Evolutionary conservation across 92 coral and sea anemone genomes (phyloP).

Genomic region (Epizoanthus illoricatus): DNA sequence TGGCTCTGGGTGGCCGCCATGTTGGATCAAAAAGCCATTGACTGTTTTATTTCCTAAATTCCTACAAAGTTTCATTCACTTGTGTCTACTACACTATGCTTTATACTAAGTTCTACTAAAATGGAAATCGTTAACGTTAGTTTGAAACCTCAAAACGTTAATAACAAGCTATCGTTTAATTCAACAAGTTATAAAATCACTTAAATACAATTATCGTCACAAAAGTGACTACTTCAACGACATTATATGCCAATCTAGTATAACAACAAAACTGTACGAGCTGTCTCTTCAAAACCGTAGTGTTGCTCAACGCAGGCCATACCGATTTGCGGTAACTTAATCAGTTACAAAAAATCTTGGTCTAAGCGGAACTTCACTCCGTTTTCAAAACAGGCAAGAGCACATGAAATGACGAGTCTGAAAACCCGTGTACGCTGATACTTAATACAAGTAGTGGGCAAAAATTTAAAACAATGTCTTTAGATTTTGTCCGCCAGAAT

Average conservation of each 20-base stretch:
- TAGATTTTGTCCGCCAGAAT: slow-evolving; percentile 1
- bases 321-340: background rate
- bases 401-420: slow-evolving; percentile 14
- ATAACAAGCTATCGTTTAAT: background rate
- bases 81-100: background rate
- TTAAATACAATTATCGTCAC: slow-evolving; percentile 36
- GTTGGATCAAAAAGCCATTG: slow-evolving; percentile 26
- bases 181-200: background rate
- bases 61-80: background rate
- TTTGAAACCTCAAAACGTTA: background rate
- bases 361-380: slow-evolving; percentile 1
- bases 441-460: slow-evolving; percentile 24
- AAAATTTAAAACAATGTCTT: background rate
- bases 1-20: background rate
- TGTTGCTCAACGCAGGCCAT: background rate
- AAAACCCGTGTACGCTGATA: slow-evolving; percentile 9
- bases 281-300: background rate
- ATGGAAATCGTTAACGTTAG: background rate
- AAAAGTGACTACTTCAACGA: slow-evolving; percentile 62
- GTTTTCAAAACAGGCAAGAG: no score
- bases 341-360: background rate
- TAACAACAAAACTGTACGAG: slow-evolving; percentile 18
- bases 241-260: slow-evolving; percentile 53
- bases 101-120: background rate
- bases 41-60: background rate